Evolutionary conservation across 2,888 invertebrate species (phyloP), one percentile per base, ranked within the genome.

Genomic region (Lapara coniferarum): DNA sequence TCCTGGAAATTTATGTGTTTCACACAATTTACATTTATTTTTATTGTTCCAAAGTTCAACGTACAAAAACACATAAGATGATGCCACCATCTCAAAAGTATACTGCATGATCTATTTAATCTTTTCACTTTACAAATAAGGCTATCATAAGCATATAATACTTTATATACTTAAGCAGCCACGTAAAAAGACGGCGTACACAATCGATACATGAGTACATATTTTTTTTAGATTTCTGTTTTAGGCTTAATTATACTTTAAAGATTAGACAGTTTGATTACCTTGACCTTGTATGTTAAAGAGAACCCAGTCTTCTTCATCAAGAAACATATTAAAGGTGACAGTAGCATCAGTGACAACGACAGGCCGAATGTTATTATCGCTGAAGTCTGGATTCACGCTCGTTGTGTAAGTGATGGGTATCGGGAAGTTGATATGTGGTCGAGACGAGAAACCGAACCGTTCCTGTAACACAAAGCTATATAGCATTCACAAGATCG

Each of bases 381-480:
- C 55, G 19, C 19, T 19, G 69, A 93, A 95, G 72, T 94, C 76
- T 0, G 79, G 84, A 10, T 88, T 83, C 0, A 74, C 72, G 49
- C 90, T 89, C 0, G 90, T 90, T 0, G 94, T 89, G 78, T 87
- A 95, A 0, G 94, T 94, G 51, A 95, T 82, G 0, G 95, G 95
- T 44, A 95, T 81, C 69, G 78, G 16, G 46, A 75, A 88, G 1
- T 71, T 70, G 0, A 74, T 49, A 13, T 76, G 74, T 0, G 13
- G 25, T 12, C 69, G 66, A 4, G 73, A 51, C 14, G 82, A 70
- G 58, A 81, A 88, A 2, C 83, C 73, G 56, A 90, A 89, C 4
- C 85, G 83, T 76, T 86, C 84, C 90, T 91, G 74, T 37, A 82
- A 81, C 59, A 49, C 10, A 3, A 51, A 37, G 37, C 5, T 37